Conservation (phyloP, 1,140 invertebrate species). For the Heterodera carotae region DNA sequence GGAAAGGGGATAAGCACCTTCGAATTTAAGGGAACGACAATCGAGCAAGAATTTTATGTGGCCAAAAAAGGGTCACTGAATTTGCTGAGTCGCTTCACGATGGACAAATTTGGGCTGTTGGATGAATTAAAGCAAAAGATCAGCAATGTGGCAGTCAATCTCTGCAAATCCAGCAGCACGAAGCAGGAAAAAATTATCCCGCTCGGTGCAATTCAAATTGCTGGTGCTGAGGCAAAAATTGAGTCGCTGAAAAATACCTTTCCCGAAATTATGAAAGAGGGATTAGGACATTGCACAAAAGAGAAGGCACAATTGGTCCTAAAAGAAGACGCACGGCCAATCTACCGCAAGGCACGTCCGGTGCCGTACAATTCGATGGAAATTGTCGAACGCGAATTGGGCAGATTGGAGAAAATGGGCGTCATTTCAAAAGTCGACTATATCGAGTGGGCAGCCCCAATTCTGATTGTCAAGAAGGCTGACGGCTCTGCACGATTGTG, state of each 20-base stretch:
- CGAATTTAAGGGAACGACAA: background rate
- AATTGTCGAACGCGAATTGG: constrained; percentile 57
- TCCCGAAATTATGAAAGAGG: constrained; percentile 17
- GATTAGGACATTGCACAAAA: constrained; percentile 35
- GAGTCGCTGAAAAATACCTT: constrained; percentile 13
- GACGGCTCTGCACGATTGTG: constrained; percentile 13
- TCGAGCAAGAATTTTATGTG: background rate
- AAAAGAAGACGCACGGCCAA: constrained; percentile 31
- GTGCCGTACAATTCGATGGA: constrained; percentile 52
- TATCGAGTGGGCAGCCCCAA: constrained; percentile 67
- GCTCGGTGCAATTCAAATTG: background rate
- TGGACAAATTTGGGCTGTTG: constrained; percentile 9
- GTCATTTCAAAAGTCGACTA: constrained; percentile 55
- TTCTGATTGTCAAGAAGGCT: constrained; percentile 35
- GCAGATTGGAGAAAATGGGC: constrained; percentile 40
- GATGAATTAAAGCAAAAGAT: constrained; percentile 11
- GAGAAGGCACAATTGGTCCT: constrained; percentile 34
- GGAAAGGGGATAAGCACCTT: background rate
- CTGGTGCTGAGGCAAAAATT: background rate
- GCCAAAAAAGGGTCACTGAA: background rate
- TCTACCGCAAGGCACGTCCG: constrained; percentile 46
- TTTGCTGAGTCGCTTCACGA: background rate
- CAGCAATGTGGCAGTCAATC: background rate
- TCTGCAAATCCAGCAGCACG: background rate
- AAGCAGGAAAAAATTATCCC: background rate